Evolutionary conservation across 2,113 vertebrate species (phyloP), one percentile per base, ranked within the genome.

Genomic region (Talpa occidentalis): DNA sequence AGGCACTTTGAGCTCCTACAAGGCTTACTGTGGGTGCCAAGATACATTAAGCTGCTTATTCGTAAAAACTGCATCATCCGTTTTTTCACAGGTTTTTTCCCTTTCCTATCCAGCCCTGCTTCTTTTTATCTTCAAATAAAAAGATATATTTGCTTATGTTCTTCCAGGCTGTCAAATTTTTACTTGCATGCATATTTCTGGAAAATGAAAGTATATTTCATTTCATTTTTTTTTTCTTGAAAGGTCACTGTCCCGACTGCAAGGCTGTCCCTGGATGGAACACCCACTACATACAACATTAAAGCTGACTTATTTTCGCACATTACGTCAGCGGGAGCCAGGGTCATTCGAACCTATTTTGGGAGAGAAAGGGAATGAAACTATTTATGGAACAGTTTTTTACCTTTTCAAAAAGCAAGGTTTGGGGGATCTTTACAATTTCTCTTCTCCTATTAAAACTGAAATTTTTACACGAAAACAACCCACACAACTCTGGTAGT

Each of bases 1-100:
- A 99, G 99, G 99, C 99, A 98, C 98, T 99, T 98, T 98, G 98
- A 99, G 99, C 99, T 99, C 98, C 99, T 98, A 99, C 99, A 98
- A 99, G 99, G 99, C 99, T 99, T 99, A 99, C 99, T 99, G 98
- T 98, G 99, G 99, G 98, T 99, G 99, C 99, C 99, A 99, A 99
- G 98, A 98, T 99, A 99, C 99, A 99, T 99, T 99, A 99, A 99
- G 99, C 99, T 99, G 99, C 99, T 99, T 99, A 99, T 99, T 99
- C 99, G 99, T 99, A 99, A 99, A 99, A 99, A 99, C 99, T 98
- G 99, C 99, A 99, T 99, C 99, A 99, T 99, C 98, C 98, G 98
- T 98, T 98, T 98, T 98, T 98, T 98, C 98, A 98, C 98, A 98
- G 98, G 98, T 97, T 98, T 98, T 97, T 97, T 98, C 98, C 98